Evolutionary conservation across 2,888 invertebrate species (phyloP).

Genomic region (Dicranocentrus wangi): DNA sequence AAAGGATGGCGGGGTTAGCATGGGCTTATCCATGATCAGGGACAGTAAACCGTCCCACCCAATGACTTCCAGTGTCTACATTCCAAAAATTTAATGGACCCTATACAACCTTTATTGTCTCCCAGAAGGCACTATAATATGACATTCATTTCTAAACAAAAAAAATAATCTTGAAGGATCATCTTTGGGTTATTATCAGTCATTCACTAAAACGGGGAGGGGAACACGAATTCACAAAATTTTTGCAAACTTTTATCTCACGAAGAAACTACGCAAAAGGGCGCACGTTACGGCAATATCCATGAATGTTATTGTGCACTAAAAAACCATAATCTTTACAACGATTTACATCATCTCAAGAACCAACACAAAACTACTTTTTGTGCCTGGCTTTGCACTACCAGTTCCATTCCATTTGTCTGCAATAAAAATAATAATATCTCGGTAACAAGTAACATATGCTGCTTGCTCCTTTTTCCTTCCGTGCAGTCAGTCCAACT

Average conservation of each 20-base stretch:
- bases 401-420: constrained; percentile 5
- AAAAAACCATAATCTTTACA: not conserved
- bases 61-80: constrained; percentile 72
- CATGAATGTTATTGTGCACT: not conserved
- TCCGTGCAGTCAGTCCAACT: constrained; percentile 18
- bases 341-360: not conserved
- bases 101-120: not conserved
- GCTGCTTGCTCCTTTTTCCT: constrained; percentile 38
- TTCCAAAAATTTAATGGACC: constrained; percentile 70
- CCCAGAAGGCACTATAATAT: not conserved
- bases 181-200: not conserved
- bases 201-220: not conserved
- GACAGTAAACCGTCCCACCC: constrained; percentile 65
- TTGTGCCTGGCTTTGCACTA: constrained; percentile 45
- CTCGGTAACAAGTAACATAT: too few species aligned
- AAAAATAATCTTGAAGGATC: not conserved
- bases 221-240: not conserved
- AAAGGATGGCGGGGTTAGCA: constrained; percentile 68
- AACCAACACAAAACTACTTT: constrained; percentile 12
- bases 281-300: not conserved
- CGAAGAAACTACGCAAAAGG: not conserved
- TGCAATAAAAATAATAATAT: constrained; percentile 17
- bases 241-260: not conserved
- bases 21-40: constrained; percentile 69
- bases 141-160: not conserved